Conservation (phyloP, 2,888 invertebrate species). For the Mythimna impura region DNA sequence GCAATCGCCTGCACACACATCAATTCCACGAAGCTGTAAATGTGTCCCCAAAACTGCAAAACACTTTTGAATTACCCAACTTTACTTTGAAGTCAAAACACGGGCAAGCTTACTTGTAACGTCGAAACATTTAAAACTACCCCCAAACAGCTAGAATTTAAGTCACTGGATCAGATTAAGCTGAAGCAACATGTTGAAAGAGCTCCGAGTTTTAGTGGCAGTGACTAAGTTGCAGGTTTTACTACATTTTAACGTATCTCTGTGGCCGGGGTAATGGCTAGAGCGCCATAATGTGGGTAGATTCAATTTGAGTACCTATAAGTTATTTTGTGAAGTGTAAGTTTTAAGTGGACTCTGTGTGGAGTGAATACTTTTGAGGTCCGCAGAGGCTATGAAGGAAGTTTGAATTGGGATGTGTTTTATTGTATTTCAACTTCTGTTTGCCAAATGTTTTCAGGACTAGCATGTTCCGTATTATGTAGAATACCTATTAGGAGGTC, state of each 20-base stretch:
- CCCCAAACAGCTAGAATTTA: constrained; percentile 32
- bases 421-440: constrained; percentile 1
- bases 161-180: constrained; percentile 48
- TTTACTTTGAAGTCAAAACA: constrained; percentile 14
- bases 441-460: neutral
- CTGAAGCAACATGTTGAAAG: constrained; percentile 60
- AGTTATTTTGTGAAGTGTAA: constrained; percentile 56
- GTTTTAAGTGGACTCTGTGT: constrained; percentile 56
- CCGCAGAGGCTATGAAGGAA: constrained; percentile 18
- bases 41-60: constrained; percentile 3
- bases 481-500: neutral
- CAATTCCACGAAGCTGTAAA: constrained; percentile 14
- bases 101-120: constrained; percentile 4
- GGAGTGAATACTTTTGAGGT: constrained; percentile 29
- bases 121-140: constrained; percentile 43
- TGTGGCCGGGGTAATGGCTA: constrained; percentile 49
- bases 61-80: constrained; percentile 15
- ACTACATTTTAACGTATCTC: constrained; percentile 62
- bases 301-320: constrained; percentile 57
- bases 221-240: constrained; percentile 66
- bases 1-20: constrained; percentile 8
- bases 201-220: constrained; percentile 35
- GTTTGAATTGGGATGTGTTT: constrained; percentile 18
- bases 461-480: neutral
- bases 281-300: constrained; percentile 51